Conservation (phyloP, 1,140 invertebrate species). For the Drosophila tani region DNA sequence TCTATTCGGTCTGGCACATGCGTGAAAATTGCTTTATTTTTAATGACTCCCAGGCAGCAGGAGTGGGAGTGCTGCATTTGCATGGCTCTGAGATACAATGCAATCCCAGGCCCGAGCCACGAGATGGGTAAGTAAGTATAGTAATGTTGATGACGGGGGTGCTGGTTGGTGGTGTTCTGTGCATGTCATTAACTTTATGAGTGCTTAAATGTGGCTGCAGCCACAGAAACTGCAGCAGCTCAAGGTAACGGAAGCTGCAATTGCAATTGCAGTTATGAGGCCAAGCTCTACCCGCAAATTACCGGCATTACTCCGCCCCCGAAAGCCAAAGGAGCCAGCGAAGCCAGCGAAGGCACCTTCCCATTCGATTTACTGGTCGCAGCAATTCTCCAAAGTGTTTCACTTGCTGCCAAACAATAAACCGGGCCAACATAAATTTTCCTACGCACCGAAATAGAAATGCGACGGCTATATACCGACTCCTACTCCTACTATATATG, state of each 20-base stretch:
- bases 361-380: slow-evolving; percentile 50
- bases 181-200: slow-evolving; percentile 84
- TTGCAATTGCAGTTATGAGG: slow-evolving; percentile 60
- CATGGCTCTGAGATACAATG: slow-evolving; percentile 37
- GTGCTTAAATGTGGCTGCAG: slow-evolving; percentile 65
- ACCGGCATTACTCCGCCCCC: slow-evolving; percentile 44
- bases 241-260: slow-evolving; percentile 76
- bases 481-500: slow-evolving; percentile 1
- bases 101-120: slow-evolving; percentile 21
- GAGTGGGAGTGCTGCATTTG: slow-evolving; percentile 38
- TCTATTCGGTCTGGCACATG: slow-evolving; percentile 74
- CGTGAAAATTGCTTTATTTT: slow-evolving; percentile 83
- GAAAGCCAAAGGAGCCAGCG: neutral
- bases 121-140: slow-evolving; percentile 11
- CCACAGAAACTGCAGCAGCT: slow-evolving; percentile 39
- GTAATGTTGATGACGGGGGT: slow-evolving; percentile 8
- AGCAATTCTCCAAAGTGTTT: slow-evolving; percentile 80
- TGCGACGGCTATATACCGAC: slow-evolving; percentile 1
- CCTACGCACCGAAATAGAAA: slow-evolving; percentile 59
- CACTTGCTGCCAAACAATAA: slow-evolving; percentile 80
- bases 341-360: neutral
- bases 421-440: slow-evolving; percentile 54
- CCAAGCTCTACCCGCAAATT: slow-evolving; percentile 49
- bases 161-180: slow-evolving; percentile 38
- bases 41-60: slow-evolving; percentile 57